Base-by-base conservation (phyloP, 1,140 invertebrate species). In the Chionoecetes opilio region DNA sequence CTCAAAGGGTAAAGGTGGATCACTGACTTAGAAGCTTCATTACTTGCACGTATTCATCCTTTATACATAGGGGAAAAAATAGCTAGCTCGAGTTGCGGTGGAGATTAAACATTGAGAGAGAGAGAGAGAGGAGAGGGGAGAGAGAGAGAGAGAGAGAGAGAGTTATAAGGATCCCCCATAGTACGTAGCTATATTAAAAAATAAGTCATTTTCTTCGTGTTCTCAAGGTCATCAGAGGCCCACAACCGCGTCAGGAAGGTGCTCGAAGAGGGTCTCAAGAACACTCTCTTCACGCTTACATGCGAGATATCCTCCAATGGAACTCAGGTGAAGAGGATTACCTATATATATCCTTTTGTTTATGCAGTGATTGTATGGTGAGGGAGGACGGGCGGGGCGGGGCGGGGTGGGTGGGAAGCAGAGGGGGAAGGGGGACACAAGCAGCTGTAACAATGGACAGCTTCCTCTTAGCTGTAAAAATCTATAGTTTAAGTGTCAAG, bases 401-500 rank as follows among this genome's bases (percentile, higher is more conserved):
- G 37, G 26, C 29, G 8, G 31, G 87, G 31, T 3, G 63, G 75
- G 63, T n/a, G 53, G 21, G 38, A 63, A 32, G 26, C 0, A 53
- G 53, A n/a, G n/a, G 53, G 46, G 31, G 90, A 91, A 46, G 26
- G 92, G 46, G 82, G 32, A n/a, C n/a, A 82, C 9, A 17, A 89
- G 35, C 63, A 82, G 37, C 53, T 88, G 86, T 75, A 63, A 94
- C 93, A 94, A 94, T 94, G 86, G 93, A 94, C 86, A 89, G 93
- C 93, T 94, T 94, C 93, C 93, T 90, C 93, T 94, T 94, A 94
- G 93, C 93, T 88, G 93, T 94, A 94, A 94, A 94, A 94, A 94
- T 94, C 93, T 94, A 94, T 94, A 94, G 93, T 89, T 89, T 94
- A 94, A 94, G 93, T 94, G 93, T 89, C 86, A 94, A 94, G 93